These are phyloP conservation scores for Chaunax sp. DNA, from an alignment of 2,797 vertebrate genomes.

Conservation along the genomic window DNA sequence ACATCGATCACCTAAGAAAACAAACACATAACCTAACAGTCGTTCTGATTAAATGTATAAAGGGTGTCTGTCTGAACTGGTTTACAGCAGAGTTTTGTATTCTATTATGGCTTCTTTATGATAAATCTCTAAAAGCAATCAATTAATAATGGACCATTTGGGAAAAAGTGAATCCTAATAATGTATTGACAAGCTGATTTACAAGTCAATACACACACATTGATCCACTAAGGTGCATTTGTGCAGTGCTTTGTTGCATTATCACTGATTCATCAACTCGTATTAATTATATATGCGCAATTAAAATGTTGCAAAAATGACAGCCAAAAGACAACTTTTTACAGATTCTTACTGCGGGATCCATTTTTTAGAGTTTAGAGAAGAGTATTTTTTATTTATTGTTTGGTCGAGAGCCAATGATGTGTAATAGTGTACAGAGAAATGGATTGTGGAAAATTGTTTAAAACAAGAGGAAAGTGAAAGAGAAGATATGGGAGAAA, in stretches of 20 bases:
- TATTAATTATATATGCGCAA: conserved; percentile 6
- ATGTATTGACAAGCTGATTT: conserved; percentile 22
- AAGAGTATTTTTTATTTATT: not conserved
- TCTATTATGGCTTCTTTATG: not conserved
- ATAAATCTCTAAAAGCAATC: conserved; percentile 14
- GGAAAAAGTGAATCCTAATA: conserved; percentile 4
- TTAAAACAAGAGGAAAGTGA: not conserved
- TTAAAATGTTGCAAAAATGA: not conserved
- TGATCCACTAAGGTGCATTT: not conserved
- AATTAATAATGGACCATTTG: not conserved
- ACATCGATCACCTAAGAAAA: not conserved
- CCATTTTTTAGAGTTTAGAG: no score
- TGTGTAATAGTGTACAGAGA: not conserved
- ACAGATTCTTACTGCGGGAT: conserved; percentile 12
- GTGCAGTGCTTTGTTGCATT: conserved; percentile 16
- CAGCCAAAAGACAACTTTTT: conserved; percentile 3
- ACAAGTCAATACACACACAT: conserved; percentile 12
- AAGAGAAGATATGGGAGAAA: conserved; percentile 22
- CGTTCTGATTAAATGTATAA: not conserved
- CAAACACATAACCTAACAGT: not conserved
- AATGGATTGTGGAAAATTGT: conserved; percentile 16
- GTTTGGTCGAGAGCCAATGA: not conserved
- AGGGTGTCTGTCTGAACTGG: not conserved
- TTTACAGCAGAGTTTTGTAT: conserved; percentile 1
- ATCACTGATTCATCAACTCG: not conserved